phyloP scores from a whole-genome alignment of 2,888 invertebrate species.

The Rhagophthalmus giganteus region DNA sequence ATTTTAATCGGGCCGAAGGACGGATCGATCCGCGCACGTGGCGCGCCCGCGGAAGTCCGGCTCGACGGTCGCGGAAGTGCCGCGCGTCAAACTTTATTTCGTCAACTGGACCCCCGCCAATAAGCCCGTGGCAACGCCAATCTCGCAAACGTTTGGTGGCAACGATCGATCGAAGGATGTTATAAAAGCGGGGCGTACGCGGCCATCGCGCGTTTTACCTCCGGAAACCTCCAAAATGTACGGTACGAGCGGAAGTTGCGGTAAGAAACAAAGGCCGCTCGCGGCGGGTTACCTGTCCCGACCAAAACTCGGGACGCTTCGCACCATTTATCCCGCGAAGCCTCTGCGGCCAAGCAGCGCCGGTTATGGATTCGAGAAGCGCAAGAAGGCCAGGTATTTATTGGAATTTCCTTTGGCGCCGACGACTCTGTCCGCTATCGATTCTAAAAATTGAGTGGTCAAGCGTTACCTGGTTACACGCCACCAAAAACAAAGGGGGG shows the following conservation, averaged over 20 bases:
- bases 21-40: too few species aligned
- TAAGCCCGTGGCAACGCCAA: slow-evolving; percentile 19
- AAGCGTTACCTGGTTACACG: slow-evolving; percentile 14
- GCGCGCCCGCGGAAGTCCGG: too few species aligned
- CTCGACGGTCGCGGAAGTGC: too few species aligned
- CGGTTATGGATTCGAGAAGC: slow-evolving; percentile 45
- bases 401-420: slow-evolving; percentile 10
- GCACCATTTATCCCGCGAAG: slow-evolving; percentile 43
- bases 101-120: slow-evolving; percentile 8
- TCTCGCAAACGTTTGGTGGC: slow-evolving; percentile 8
- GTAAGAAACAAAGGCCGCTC: slow-evolving; percentile 37
- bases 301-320: slow-evolving; percentile 48
- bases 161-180: slow-evolving; percentile 35
- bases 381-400: slow-evolving; percentile 51
- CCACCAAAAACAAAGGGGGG: slow-evolving; percentile 1
- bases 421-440: not conserved
- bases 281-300: slow-evolving; percentile 48
- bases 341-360: slow-evolving; percentile 30
- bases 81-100: slow-evolving; percentile 12
- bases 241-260: slow-evolving; percentile 27
- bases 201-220: slow-evolving; percentile 12
- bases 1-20: too few species aligned
- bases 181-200: slow-evolving; percentile 32
- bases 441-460: slow-evolving; percentile 1
- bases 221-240: slow-evolving; percentile 36